phyloP scores from a whole-genome alignment of 2,797 vertebrate species.

The Rhabdophis nuchalis region DNA sequence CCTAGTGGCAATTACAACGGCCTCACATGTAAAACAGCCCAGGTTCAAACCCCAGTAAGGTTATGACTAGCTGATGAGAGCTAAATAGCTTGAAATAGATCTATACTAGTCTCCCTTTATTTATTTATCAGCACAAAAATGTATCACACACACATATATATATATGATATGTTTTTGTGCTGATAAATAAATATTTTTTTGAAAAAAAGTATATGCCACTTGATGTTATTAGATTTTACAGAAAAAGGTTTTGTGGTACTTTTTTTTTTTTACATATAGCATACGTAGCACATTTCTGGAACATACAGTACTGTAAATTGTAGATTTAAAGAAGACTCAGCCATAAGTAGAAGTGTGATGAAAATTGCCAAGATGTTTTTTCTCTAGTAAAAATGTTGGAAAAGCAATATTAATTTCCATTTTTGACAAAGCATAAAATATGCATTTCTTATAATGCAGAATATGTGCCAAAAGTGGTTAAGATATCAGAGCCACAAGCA shows the following conservation, averaged over 20 bases:
- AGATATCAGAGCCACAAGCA: neutral
- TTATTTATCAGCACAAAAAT: too few species aligned
- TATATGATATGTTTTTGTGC: too few species aligned
- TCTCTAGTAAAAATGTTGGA: neutral
- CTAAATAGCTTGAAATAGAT: too few species aligned
- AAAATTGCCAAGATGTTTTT: neutral
- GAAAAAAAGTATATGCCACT: neutral
- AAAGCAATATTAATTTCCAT: neutral
- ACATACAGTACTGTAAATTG: rapidly evolving
- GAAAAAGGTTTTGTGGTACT: neutral
- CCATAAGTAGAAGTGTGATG: neutral
- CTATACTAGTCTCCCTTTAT: too few species aligned
- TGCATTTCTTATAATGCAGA: neutral
- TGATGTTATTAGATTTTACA: neutral
- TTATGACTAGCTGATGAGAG: too few species aligned
- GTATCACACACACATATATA: too few species aligned
- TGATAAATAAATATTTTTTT: too few species aligned
- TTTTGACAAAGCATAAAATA: neutral
- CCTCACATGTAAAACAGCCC: too few species aligned
- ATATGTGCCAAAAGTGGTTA: neutral
- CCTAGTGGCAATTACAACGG: too few species aligned
- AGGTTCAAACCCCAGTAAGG: too few species aligned
- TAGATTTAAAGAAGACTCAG: neutral
- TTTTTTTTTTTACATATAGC: neutral
- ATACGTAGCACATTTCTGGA: neutral